Conservation (phyloP, 1,140 invertebrate genomes). For the Papilio glaucus region DNA sequence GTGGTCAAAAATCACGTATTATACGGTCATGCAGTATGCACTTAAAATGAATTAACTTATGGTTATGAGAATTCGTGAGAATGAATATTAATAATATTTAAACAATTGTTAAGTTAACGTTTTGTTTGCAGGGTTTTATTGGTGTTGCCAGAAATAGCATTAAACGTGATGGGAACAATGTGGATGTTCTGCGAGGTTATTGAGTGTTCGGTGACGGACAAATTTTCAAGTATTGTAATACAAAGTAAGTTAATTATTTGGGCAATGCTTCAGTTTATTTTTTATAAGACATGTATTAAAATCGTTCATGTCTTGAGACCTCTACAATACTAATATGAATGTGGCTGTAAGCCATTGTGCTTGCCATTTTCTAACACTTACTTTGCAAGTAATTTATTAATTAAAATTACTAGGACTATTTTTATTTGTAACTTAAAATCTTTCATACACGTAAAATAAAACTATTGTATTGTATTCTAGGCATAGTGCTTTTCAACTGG, state of each 20-base stretch:
- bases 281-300: too few relatives aligned
- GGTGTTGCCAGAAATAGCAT: constrained; percentile 89
- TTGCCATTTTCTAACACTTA: not conserved
- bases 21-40: not conserved
- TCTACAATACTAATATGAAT: too few relatives aligned
- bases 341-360: too few relatives aligned
- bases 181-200: constrained; percentile 91
- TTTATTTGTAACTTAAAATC: too few relatives aligned
- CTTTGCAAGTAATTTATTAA: not conserved
- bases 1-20: too few relatives aligned
- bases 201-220: constrained; percentile 86
- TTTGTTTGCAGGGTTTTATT: constrained; percentile 85
- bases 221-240: constrained; percentile 88
- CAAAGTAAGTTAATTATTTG: constrained; percentile 83
- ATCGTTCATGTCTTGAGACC: too few relatives aligned
- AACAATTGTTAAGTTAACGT: constrained; percentile 2
- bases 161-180: constrained; percentile 91
- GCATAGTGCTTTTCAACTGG: constrained; percentile 92
- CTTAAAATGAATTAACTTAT: not conserved
- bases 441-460: too few relatives aligned
- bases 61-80: not conserved
- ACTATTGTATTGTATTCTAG: constrained; percentile 59
- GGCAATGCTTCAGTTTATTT: too few relatives aligned
- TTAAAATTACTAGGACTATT: too few relatives aligned
- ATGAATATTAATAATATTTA: constrained; percentile 10